Evolutionary conservation across 2,888 invertebrate species (phyloP).

Genomic region (Drosophila diplacantha): DNA sequence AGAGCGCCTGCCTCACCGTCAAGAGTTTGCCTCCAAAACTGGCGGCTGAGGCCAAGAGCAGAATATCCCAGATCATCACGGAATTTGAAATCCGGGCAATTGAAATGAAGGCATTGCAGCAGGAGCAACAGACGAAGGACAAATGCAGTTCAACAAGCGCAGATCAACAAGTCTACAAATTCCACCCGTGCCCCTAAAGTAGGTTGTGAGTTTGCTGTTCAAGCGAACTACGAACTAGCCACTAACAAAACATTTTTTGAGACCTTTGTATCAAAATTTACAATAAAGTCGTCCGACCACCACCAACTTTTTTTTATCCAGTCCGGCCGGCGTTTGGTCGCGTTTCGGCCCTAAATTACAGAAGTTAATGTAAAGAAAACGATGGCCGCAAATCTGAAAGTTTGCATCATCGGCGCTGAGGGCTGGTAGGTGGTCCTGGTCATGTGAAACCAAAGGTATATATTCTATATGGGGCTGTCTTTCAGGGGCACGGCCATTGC

Average conservation of each 20-base stretch:
- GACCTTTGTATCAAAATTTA: slow-evolving; percentile 19
- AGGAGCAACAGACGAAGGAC: slow-evolving; percentile 3
- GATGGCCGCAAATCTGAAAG: slow-evolving; percentile 52
- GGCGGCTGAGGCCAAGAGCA: slow-evolving; percentile 71
- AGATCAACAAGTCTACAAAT: slow-evolving; percentile 43
- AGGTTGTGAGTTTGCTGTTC: slow-evolving; percentile 26
- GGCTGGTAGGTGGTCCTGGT: slow-evolving; percentile 47
- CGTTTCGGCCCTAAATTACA: slow-evolving; percentile 29
- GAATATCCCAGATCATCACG: slow-evolving; percentile 68
- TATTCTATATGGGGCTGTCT: background rate
- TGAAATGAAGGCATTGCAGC: slow-evolving; percentile 55
- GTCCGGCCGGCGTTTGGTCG: slow-evolving; percentile 12
- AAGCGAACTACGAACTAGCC: background rate
- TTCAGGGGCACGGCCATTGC: slow-evolving; percentile 62
- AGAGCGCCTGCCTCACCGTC: slow-evolving; percentile 71
- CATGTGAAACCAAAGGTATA: background rate
- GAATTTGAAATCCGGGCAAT: slow-evolving; percentile 74
- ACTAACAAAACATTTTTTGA: slow-evolving; percentile 14
- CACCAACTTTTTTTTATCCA: background rate
- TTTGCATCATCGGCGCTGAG: slow-evolving; percentile 65
- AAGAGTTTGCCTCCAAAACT: slow-evolving; percentile 70
- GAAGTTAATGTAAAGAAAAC: slow-evolving; percentile 17
- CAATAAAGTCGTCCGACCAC: slow-evolving; percentile 23
- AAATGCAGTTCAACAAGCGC: slow-evolving; percentile 3
- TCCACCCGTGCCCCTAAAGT: slow-evolving; percentile 45